Base-by-base conservation (phyloP, 2,113 vertebrate species). In the Scomber scombrus region DNA sequence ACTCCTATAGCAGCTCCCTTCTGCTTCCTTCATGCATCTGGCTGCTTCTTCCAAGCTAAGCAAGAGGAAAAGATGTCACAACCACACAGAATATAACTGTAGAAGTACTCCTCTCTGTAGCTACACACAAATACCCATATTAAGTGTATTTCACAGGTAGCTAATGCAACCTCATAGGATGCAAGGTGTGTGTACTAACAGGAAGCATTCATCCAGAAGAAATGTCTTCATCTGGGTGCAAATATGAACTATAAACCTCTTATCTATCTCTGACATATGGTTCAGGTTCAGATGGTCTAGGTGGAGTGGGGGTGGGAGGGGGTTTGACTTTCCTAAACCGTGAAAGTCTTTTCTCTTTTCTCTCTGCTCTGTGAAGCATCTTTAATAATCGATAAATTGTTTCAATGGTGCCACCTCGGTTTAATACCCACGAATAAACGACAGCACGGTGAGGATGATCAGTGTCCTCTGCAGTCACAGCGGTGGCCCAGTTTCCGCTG, bases 201-300 rank as follows among this genome's bases (percentile, higher is more conserved):
- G 34, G 9, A 40, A 40, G 34, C 34, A 2, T 40, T 40, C 34
- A 45, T 45, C 21, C 50, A 21, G 47, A 43, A 69, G 65, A 52
- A 61, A 5, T 13, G 16, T 47, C 72, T 40, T 69, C 55, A 29
- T 58, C 23, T 67, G 29, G 6, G 55, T 69, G 56, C 2, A 55
- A 76, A 61, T 12, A 23, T 51, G 45, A 52, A 56, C 12, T 34
- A 5, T 58, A 80, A 72, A 45, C 61, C 46, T 7, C 21, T 72
- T 65, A 72, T 66, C 77, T 43, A 46, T 19, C 49, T 3, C 57
- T 13, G 40, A 71, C 58, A 78, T 8, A 19, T 31, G 65, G 15
- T 45, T n/a, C 19, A 2, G 34, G 34, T 40, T 40, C 34, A 40
- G 34, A 40, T 1, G 9, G 34, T 40, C 8, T 15, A 55, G 46